Conservation (phyloP, 2,113 vertebrate species). For the Leptobrachium leishanense region DNA sequence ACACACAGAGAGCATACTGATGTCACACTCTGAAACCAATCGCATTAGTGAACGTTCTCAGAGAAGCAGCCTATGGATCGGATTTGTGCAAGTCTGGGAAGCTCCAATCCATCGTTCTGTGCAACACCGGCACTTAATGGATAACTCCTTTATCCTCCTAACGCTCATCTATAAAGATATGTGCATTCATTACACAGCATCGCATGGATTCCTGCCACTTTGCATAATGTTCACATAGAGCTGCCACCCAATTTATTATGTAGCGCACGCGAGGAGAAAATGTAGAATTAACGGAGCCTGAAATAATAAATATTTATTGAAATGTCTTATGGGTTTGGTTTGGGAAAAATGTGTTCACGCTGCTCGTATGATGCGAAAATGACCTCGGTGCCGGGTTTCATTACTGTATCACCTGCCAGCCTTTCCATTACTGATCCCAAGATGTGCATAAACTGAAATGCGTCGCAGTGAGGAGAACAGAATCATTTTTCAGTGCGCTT, state of each 20-base stretch:
- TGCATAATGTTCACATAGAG: background rate
- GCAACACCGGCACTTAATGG: too few relatives aligned
- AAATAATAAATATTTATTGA: slow-evolving; percentile 23
- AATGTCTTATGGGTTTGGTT: slow-evolving; percentile 27
- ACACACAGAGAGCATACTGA: too few relatives aligned
- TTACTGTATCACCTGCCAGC: slow-evolving; percentile 13
- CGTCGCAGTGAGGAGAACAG: background rate
- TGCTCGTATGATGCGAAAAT: background rate
- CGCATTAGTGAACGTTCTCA: too few relatives aligned
- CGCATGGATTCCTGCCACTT: background rate
- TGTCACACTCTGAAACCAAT: too few relatives aligned
- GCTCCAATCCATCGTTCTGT: too few relatives aligned
- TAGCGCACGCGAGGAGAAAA: background rate
- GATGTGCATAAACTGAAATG: background rate
- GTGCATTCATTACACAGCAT: background rate
- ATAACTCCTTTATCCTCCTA: background rate
- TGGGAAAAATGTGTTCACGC: slow-evolving; percentile 10
- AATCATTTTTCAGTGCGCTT: too few relatives aligned
- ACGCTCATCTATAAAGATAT: background rate
- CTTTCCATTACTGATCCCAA: slow-evolving; percentile 32
- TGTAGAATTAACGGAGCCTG: background rate
- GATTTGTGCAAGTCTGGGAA: too few relatives aligned
- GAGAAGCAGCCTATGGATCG: too few relatives aligned
- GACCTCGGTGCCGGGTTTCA: slow-evolving; percentile 9
- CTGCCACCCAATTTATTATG: background rate